Base-by-base conservation (phyloP, 2,113 vertebrate genomes). In the Capreolus pygargus region DNA sequence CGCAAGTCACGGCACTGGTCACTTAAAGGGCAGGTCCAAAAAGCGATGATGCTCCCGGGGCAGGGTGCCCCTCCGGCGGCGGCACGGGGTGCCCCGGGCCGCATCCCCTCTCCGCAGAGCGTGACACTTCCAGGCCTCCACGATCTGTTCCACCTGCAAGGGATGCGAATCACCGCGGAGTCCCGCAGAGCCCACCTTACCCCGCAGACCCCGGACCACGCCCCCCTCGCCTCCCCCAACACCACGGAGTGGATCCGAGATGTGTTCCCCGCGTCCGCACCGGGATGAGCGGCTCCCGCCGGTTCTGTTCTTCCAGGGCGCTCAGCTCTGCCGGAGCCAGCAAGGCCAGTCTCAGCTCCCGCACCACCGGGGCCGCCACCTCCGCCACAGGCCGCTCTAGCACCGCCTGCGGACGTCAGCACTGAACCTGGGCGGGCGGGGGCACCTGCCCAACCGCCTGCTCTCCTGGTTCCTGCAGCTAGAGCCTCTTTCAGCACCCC, bases 241-340 rank as follows among this genome's bases (percentile, higher is more conserved):
- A 5, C 28, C 0, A n/a, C 0, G 3, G 55, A 57, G 30, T 83
- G 57, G 43, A 27, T 58, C 28, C 50, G 50, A 47, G 19, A 33
- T 55, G 8, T 36, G 27, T 85, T 90, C 43, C 82, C 98, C 97
- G n/a, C 15, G 19, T 94, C 86, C 96, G 39, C 95, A 99, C 99
- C 95, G 99, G 99, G 94, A 99, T 98, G n/a, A 99, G 98, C 3
- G 98, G 98, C 52, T 99, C 99, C 88, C 30, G 90, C 90, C 96
- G 98, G 95, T 99, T 99, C 96, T 98, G 98, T 87, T 96, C 98
- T 47, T 99, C 99, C 97, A 99, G 97, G 0, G 90, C 96, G 1
- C 98, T 99, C 97, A 99, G 98, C 92, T 99, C 99, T 0, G 84
- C 98, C 10, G 99, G 99, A 57, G 99, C 98, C 96, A 99, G 96